A percentile compares a stretch with the other conserved stretches of the same genome.
phyloP scores from a whole-genome alignment of 2,888 invertebrate genomes.

The Lycaena phlaeas region DNA sequence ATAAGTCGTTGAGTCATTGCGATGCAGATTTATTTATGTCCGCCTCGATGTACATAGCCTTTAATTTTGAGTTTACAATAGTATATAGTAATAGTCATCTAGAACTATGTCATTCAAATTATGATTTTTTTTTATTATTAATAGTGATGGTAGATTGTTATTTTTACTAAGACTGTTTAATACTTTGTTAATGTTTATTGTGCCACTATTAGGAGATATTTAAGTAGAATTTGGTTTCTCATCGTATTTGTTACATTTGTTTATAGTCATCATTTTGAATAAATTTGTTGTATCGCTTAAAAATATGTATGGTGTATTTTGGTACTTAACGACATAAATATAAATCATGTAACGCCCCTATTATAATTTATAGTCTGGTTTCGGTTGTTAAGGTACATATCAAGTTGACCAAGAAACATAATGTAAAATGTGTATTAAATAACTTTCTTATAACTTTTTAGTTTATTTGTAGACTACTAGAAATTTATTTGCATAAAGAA shows the following conservation, averaged over 20 bases:
- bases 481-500: no score
- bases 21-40: background rate
- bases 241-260: constrained; percentile 4
- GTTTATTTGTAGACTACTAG: no score
- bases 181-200: constrained; percentile 11
- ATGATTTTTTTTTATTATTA: background rate
- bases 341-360: no score
- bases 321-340: background rate
- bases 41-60: constrained; percentile 2
- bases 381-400: background rate
- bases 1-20: no score
- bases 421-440: no score
- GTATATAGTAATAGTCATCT: background rate
- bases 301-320: constrained; percentile 4
- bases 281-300: constrained; percentile 2
- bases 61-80: constrained; percentile 7
- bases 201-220: constrained; percentile 11
- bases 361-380: background rate
- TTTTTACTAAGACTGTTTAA: constrained; percentile 12
- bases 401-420: constrained; percentile 1
- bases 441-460: no score
- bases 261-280: constrained; percentile 4
- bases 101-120: constrained; percentile 4
- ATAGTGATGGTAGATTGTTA: constrained; percentile 4
- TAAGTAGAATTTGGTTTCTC: background rate